Percentiles rank a stretch among this genome's conserved stretches.
Conservation (phyloP, 2,113 vertebrate species). For the Alouatta palliata region DNA sequence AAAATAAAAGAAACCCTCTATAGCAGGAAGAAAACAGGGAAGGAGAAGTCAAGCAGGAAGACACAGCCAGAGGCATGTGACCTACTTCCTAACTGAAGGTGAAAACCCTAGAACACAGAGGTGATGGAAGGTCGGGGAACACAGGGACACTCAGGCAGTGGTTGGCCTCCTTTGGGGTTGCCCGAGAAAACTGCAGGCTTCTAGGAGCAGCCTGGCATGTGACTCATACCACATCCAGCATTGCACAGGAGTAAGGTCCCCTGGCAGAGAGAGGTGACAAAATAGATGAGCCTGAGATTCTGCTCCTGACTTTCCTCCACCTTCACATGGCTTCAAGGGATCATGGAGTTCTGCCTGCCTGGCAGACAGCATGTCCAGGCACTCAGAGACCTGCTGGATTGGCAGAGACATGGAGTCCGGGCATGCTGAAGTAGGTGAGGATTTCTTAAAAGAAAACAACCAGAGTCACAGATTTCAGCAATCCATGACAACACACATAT, state of each 20-base stretch:
- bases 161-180: background rate
- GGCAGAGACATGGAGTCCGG: background rate
- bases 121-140: fast-evolving
- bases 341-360: background rate
- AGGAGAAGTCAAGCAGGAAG: background rate
- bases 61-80: background rate
- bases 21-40: background rate
- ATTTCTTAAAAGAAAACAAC: background rate
- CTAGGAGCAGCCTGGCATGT: background rate
- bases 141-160: too few species aligned
- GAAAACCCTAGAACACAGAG: background rate
- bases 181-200: background rate
- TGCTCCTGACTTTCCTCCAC: background rate
- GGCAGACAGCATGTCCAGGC: background rate
- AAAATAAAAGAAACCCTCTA: background rate
- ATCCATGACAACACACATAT: background rate
- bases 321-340: background rate
- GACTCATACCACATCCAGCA: background rate
- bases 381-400: background rate
- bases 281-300: background rate
- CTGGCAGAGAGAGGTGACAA: background rate
- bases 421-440: background rate
- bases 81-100: background rate
- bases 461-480: background rate
- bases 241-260: background rate